Base-by-base conservation (phyloP, 2,113 vertebrate species). In the Dicentrarchus labrax region DNA sequence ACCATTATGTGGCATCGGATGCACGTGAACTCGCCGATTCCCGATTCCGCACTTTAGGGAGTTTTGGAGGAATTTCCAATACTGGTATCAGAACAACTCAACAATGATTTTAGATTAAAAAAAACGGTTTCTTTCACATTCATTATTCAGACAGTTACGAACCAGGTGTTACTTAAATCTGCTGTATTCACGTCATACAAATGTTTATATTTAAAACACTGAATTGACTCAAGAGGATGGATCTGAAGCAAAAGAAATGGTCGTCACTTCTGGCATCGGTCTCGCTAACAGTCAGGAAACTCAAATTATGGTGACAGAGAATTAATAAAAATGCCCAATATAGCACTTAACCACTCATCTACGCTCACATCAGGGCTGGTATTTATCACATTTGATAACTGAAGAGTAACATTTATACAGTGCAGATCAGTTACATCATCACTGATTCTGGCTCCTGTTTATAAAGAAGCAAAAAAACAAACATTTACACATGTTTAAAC, bases 141-240 rank as follows among this genome's bases (percentile, higher is more conserved):
- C 5, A 13, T 53, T 22, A 22, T 36, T 66, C 4, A 11, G 19
- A 75, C 19, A 45, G 3, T 57, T 8, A 43, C 0, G 21, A 73
- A 13, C 30, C 69, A 41, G n/a, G 57, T 3, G 1, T 30, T 24
- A 56, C 6, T 61, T 19, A 71, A 36, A 66, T 68, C 53, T 85
- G 47, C 43, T 80, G 66, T 56, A 50, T 86, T 89, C 39, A 85
- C 72, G 71, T 88, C 56, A 78, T 86, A 91, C 67, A 86, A 79
- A 86, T 72, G 53, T 89, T 84, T 70, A 61, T 61, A 83, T 85
- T 74, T 71, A 85, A 89, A 90, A 89, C 22, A 48, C 54, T 56
- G 24, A 56, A 16, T 82, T 61, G 56, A 80, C 11, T 65, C 39
- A 74, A 74, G 24, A 50, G 17, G 24, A 68, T 64, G 39, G 21